These are phyloP conservation scores for Tenthredo distinguenda DNA, from an alignment of 2,888 invertebrate genomes.

Conservation along the genomic window DNA sequence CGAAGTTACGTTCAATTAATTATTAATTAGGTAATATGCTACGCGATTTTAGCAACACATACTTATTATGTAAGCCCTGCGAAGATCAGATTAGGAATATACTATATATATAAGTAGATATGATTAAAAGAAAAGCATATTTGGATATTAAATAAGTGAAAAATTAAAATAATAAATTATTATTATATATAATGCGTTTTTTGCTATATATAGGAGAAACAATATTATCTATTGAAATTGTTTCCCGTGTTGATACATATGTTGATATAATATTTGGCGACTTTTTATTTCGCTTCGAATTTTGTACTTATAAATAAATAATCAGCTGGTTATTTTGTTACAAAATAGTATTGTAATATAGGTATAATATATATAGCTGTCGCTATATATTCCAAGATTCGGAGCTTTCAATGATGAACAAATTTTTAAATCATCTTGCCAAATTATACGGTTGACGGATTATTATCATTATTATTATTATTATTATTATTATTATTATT, in stretches of 20 bases:
- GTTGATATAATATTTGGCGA: slow-evolving; percentile 21
- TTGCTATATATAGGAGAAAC: slow-evolving; percentile 12
- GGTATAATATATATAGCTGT: background rate
- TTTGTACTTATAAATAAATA: slow-evolving; percentile 44
- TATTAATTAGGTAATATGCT: background rate
- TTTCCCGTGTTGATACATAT: background rate
- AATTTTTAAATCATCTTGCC: slow-evolving; percentile 56
- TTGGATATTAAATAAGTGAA: slow-evolving; percentile 18
- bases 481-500: background rate
- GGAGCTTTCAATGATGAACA: background rate
- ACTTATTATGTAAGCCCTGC: background rate
- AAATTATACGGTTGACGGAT: slow-evolving; percentile 49
- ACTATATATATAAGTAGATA: background rate
- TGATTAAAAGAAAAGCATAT: background rate
- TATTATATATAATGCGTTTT: background rate
- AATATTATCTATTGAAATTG: slow-evolving; percentile 28
- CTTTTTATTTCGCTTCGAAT: background rate
- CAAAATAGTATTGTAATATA: background rate
- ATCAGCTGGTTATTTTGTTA: background rate
- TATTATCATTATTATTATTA: background rate
- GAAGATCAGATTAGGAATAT: slow-evolving; percentile 26
- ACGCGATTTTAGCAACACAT: background rate
- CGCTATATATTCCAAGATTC: background rate
- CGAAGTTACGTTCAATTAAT: background rate
- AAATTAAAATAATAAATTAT: slow-evolving; percentile 3